Percentiles rank a stretch among this genome's conserved stretches.
These are phyloP conservation scores for Elaeidobius kamerunicus DNA, from an alignment of 2,888 invertebrate genomes.

Conservation along the genomic window DNA sequence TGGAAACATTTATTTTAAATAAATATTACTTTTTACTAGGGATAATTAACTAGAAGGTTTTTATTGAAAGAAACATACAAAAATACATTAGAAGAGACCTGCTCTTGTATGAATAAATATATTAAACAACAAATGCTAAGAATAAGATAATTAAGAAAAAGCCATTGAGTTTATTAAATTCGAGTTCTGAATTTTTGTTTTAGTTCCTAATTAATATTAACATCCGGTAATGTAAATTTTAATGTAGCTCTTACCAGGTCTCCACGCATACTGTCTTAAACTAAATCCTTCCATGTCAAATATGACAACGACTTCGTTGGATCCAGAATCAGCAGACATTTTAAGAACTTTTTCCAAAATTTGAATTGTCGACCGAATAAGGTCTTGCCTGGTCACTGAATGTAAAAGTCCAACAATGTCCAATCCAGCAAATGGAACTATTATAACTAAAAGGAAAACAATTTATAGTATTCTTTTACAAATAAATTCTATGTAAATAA, in stretches of 20 bases:
- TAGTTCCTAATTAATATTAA: too few relatives aligned
- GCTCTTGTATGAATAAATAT: too few relatives aligned
- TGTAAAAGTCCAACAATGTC: conserved; percentile 81
- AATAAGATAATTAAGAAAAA: too few relatives aligned
- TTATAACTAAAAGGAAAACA: conserved; percentile 57
- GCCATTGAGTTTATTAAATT: too few relatives aligned
- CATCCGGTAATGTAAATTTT: too few relatives aligned
- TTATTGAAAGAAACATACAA: too few relatives aligned
- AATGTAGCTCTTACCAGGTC: conserved; percentile 71
- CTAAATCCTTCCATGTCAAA: conserved; percentile 79
- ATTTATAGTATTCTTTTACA: neutral
- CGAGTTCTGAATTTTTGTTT: too few relatives aligned
- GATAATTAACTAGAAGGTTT: too few relatives aligned
- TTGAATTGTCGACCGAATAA: conserved; percentile 67
- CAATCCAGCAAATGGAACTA: conserved; percentile 76
- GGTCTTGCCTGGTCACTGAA: conserved; percentile 66
- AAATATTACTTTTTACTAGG: too few relatives aligned
- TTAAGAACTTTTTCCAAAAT: conserved; percentile 65
- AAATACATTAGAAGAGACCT: too few relatives aligned
- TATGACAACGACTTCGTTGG: conserved; percentile 65
- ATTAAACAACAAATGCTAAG: too few relatives aligned
- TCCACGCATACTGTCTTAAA: conserved; percentile 79
- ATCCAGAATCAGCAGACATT: conserved; percentile 56
- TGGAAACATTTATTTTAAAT: too few relatives aligned
- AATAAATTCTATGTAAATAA: neutral